Conservation (phyloP, 1,140 invertebrate genomes). For the Zaprionus camerounensis region DNA sequence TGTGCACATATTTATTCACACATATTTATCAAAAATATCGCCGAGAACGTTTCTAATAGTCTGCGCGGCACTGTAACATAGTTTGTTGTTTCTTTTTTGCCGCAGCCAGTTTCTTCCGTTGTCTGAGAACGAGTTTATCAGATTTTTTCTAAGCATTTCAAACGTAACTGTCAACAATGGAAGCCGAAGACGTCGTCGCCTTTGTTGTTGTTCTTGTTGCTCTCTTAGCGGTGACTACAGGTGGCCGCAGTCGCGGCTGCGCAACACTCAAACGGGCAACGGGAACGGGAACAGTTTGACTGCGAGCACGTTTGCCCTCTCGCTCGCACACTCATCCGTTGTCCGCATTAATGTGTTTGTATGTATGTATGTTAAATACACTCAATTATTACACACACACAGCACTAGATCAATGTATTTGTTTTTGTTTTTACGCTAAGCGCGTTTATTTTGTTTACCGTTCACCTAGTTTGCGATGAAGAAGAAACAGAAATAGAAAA, state of each 20-base stretch:
- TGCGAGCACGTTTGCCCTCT: slow-evolving; percentile 8
- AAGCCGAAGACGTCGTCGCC: slow-evolving; percentile 30
- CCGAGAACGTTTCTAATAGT: slow-evolving; percentile 6
- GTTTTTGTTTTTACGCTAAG: slow-evolving; percentile 32
- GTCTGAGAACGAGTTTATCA: slow-evolving; percentile 64
- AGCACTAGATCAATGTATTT: slow-evolving; percentile 6
- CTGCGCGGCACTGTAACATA: slow-evolving; percentile 26
- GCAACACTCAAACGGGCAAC: slow-evolving; percentile 32
- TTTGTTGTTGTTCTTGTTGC: slow-evolving; percentile 7
- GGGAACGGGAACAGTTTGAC: slow-evolving; percentile 22
- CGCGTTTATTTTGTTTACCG: slow-evolving; percentile 64
- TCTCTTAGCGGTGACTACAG: slow-evolving; percentile 34
- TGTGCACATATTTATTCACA: not conserved
- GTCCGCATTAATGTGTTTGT: slow-evolving; percentile 37
- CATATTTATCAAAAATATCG: not conserved
- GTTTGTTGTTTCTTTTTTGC: slow-evolving; percentile 19
- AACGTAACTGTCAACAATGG: slow-evolving; percentile 64
- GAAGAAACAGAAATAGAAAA: slow-evolving; percentile 11
- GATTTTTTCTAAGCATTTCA: slow-evolving; percentile 46
- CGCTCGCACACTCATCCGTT: slow-evolving; percentile 18
- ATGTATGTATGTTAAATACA: slow-evolving; percentile 49
- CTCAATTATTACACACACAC: slow-evolving; percentile 37
- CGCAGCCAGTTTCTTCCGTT: slow-evolving; percentile 60
- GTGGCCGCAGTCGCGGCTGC: slow-evolving; percentile 28
- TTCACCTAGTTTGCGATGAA: slow-evolving; percentile 51